A percentile compares a stretch with the other conserved stretches of the same genome.
Evolutionary conservation across 1,140 invertebrate genomes (phyloP).

Genomic region (Drosophila lacteicornis): DNA sequence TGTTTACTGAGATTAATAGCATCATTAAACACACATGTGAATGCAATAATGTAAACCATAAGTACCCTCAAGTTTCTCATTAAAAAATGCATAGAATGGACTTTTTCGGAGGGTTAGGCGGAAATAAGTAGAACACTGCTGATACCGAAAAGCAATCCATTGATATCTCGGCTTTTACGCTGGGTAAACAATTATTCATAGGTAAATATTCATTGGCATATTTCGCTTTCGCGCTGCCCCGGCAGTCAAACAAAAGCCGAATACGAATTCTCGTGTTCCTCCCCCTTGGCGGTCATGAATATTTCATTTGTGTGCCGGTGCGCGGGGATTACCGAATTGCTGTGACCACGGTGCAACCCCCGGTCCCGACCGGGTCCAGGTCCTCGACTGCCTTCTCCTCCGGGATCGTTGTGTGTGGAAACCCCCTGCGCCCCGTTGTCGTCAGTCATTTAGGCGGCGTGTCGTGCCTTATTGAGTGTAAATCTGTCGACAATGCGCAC

Average conservation of each 20-base stretch:
- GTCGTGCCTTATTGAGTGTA: conserved; percentile 83
- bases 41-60: neutral
- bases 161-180: conserved; percentile 37
- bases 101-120: neutral
- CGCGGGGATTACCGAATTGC: conserved; percentile 31
- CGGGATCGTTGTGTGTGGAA: conserved; percentile 28
- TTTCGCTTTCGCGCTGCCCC: conserved; percentile 11
- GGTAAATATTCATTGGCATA: conserved; percentile 45
- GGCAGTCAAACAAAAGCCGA: conserved; percentile 24
- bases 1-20: neutral
- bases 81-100: neutral
- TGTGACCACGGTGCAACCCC: conserved; percentile 55
- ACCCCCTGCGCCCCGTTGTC: conserved; percentile 46
- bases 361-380: conserved; percentile 13
- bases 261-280: conserved; percentile 20
- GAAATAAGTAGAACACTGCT: conserved; percentile 17
- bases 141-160: conserved; percentile 39
- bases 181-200: conserved; percentile 48
- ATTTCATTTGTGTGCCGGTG: conserved; percentile 44
- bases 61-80: neutral
- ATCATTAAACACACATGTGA: neutral
- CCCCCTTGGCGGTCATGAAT: conserved; percentile 42
- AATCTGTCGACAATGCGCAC: conserved; percentile 79
- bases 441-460: conserved; percentile 82
- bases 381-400: conserved; percentile 27